These are phyloP conservation scores for Bactericera cockerelli DNA, from an alignment of 1,140 invertebrate genomes.

Conservation along the genomic window DNA sequence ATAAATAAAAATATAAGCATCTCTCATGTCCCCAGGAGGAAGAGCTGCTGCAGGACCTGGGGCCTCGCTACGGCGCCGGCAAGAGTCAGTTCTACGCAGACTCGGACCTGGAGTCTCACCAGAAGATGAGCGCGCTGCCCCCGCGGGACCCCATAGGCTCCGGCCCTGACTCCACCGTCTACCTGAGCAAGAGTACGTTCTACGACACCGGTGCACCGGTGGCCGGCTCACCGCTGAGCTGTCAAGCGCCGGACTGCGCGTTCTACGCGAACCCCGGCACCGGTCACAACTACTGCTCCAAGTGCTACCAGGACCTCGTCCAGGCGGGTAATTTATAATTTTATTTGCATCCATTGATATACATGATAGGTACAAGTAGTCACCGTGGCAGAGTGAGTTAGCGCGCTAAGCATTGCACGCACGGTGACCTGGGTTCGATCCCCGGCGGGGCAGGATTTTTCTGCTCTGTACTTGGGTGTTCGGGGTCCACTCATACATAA, in stretches of 20 bases:
- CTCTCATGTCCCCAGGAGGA: too few relatives aligned
- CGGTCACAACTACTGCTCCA: slow-evolving; percentile 33
- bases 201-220: slow-evolving; percentile 28
- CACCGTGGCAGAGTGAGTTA: too few relatives aligned
- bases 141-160: slow-evolving; percentile 28
- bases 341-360: too few relatives aligned
- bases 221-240: slow-evolving; percentile 17
- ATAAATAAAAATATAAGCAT: too few relatives aligned
- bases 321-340: too few relatives aligned
- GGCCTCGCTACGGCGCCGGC: slow-evolving; percentile 48
- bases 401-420: too few relatives aligned
- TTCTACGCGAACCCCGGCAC: slow-evolving; percentile 33
- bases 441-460: too few relatives aligned
- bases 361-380: too few relatives aligned
- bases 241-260: slow-evolving; percentile 29
- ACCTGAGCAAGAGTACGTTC: slow-evolving; percentile 51
- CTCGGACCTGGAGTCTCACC: slow-evolving; percentile 39
- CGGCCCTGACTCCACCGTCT: slow-evolving; percentile 46
- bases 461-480: too few relatives aligned
- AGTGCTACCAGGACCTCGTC: slow-evolving; percentile 28
- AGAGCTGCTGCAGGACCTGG: slow-evolving; percentile 22
- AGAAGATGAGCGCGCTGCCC: slow-evolving; percentile 36
- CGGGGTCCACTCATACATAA: too few relatives aligned
- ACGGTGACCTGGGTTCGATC: too few relatives aligned
- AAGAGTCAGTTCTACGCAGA: slow-evolving; percentile 63